Evolutionary conservation across 2,888 invertebrate species (phyloP).

Genomic region (Arge pagana): DNA sequence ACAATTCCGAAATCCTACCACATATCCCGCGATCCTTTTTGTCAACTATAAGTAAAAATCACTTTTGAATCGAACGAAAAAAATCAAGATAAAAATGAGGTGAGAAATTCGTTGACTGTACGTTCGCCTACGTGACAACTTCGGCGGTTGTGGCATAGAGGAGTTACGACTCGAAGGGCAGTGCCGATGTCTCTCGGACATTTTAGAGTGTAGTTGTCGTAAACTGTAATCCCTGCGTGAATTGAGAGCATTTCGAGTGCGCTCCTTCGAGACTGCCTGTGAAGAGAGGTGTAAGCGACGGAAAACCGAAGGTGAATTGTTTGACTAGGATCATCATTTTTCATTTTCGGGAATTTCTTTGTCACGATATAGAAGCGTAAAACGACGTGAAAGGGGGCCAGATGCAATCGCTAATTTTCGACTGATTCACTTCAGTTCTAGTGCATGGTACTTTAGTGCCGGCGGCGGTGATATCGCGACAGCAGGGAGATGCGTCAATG

Average conservation of each 20-base stretch:
- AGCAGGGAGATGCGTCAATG: slow-evolving; percentile 14
- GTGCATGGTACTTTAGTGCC: slow-evolving; percentile 14
- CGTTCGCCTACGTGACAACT: slow-evolving; percentile 1
- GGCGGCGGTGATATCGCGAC: slow-evolving; percentile 15
- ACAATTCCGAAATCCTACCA: slow-evolving; percentile 1
- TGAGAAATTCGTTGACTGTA: slow-evolving; percentile 7
- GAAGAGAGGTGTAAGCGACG: no score
- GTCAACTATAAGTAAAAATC: no score
- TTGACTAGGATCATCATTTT: no score
- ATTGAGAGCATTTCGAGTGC: no score
- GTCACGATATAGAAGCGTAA: no score
- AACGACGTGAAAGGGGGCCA: no score
- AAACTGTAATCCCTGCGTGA: neutral
- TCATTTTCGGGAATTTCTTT: no score
- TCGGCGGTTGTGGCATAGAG: neutral
- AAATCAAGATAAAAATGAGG: slow-evolving; percentile 5
- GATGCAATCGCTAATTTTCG: slow-evolving; percentile 11
- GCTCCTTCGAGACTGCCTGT: no score
- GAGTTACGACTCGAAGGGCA: slow-evolving; percentile 17
- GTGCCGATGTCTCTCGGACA: slow-evolving; percentile 6
- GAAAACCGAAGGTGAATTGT: no score
- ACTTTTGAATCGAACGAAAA: neutral
- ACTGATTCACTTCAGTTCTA: slow-evolving; percentile 17
- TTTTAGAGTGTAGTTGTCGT: neutral
- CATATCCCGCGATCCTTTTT: slow-evolving; percentile 12